A percentile compares a stretch with the other conserved stretches of the same genome.
Conservation (phyloP, 1,140 invertebrate species). For the Diorhabda elongata region DNA sequence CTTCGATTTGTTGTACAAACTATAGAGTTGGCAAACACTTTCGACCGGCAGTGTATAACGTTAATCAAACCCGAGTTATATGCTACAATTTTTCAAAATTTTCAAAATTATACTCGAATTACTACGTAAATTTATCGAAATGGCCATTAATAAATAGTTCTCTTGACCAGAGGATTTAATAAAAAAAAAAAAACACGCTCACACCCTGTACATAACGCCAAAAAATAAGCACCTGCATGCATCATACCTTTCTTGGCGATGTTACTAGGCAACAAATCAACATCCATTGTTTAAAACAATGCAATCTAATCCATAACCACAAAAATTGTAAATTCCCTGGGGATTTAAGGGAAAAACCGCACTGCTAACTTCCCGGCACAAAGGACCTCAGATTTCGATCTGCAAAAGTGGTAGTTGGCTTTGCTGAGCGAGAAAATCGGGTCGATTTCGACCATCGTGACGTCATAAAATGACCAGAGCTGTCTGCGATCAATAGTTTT, state of each 20-base stretch:
- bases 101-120: no score
- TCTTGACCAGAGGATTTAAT: no score
- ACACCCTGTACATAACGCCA: conserved; percentile 1
- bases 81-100: no score
- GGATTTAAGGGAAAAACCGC: conserved; percentile 13
- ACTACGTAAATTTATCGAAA: no score
- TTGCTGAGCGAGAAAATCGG: conserved; percentile 23
- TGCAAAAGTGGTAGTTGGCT: conserved; percentile 18
- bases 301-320: conserved; percentile 3
- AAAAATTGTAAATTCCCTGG: conserved; percentile 9
- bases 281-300: conserved; percentile 8
- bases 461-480: conserved; percentile 38
- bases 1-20: no score
- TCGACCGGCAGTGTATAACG: no score
- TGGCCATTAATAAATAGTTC: no score
- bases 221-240: conserved; percentile 1
- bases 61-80: no score
- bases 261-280: conserved; percentile 17
- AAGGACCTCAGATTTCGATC: conserved; percentile 26
- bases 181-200: no score
- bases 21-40: no score
- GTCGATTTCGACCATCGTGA: conserved; percentile 41
- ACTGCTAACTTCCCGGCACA: not conserved
- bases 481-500: conserved; percentile 41
- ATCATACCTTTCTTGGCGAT: not conserved